A percentile compares a stretch with the other conserved stretches of the same genome.
Conservation (phyloP, 2,113 vertebrate species). For the Aphelocoma coerulescens region DNA sequence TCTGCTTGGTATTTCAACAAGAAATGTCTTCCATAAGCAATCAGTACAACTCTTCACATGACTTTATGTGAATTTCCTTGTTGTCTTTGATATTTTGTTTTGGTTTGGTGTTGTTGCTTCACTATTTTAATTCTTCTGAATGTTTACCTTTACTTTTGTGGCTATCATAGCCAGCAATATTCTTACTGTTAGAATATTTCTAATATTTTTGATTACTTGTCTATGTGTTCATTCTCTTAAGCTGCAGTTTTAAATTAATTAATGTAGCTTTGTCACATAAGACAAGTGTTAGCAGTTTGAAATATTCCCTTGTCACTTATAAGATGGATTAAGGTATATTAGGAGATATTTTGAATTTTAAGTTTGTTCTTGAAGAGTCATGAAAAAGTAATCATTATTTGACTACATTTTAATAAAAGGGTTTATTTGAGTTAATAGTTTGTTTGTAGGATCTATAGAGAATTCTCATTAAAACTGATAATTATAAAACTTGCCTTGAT, state of each 20-base stretch:
- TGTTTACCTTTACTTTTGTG: background rate
- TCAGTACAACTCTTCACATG: background rate
- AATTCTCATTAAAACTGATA: background rate
- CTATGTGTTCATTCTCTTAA: background rate
- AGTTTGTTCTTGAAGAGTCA: background rate
- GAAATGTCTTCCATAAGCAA: background rate
- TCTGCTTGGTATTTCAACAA: background rate
- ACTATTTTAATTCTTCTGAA: background rate
- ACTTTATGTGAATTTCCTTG: background rate
- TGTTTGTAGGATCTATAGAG: background rate
- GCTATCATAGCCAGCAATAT: background rate
- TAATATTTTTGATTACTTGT: background rate
- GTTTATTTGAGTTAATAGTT: background rate
- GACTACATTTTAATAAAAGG: background rate
- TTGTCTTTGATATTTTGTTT: background rate
- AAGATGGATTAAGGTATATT: background rate
- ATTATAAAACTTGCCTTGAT: background rate
- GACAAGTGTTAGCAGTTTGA: background rate
- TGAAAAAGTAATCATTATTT: background rate
- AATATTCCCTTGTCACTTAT: background rate
- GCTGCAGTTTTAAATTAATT: background rate
- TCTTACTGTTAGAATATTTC: background rate
- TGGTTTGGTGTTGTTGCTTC: background rate
- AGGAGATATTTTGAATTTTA: background rate
- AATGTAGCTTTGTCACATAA: background rate